Conservation (phyloP, 1,140 invertebrate species). For the Cydia fagiglandana region DNA sequence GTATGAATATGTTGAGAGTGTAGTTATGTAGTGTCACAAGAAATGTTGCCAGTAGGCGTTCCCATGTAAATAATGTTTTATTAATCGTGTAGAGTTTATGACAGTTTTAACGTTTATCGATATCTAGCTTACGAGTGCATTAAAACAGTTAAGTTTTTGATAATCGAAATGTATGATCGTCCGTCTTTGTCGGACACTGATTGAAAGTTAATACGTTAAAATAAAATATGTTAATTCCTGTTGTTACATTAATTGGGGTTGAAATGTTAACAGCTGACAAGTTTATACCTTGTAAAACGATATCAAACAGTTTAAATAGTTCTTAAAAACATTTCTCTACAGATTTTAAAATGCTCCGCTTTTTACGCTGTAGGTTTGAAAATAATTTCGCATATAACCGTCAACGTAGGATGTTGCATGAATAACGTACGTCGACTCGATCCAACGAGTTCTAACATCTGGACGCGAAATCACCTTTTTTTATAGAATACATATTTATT, state of each 20-base stretch:
- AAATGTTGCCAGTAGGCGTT: not conserved
- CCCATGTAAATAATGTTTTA: not conserved
- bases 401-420: conserved; percentile 2
- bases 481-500: no score
- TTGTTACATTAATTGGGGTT: no score
- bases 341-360: not conserved
- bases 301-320: no score
- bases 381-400: conserved; percentile 11
- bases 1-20: not conserved
- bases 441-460: not conserved
- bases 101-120: not conserved
- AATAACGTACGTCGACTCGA: not conserved
- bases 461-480: not conserved
- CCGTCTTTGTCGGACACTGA: not conserved
- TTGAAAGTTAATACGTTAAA: no score
- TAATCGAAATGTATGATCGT: not conserved
- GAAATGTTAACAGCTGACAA: no score
- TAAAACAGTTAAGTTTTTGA: not conserved
- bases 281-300: no score
- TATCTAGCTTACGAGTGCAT: no score
- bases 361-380: not conserved
- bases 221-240: no score
- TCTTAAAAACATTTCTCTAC: no score
- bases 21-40: not conserved
- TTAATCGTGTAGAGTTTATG: conserved; percentile 13